These are phyloP conservation scores for Desoria tigrina DNA, from an alignment of 2,888 invertebrate species.

Conservation along the genomic window DNA sequence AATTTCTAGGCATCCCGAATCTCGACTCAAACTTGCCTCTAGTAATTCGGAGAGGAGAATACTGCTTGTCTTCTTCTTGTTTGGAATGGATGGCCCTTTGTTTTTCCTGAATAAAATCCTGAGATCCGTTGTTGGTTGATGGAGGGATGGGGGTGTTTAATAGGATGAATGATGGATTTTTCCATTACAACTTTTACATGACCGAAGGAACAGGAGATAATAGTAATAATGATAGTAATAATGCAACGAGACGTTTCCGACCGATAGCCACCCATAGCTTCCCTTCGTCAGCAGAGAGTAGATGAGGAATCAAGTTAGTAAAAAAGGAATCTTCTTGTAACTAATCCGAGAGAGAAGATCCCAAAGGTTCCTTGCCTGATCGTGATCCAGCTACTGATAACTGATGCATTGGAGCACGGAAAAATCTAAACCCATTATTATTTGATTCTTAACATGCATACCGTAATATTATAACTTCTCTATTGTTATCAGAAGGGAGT, in stretches of 20 bases:
- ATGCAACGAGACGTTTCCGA: constrained; percentile 17
- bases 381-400: constrained; percentile 44
- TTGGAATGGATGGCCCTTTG: constrained; percentile 10
- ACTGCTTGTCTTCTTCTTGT: too few species aligned
- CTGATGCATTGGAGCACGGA: constrained; percentile 25
- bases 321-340: background rate
- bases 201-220: constrained; percentile 14
- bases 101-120: constrained; percentile 3
- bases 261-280: constrained; percentile 18
- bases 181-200: constrained; percentile 17
- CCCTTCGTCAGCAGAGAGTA: background rate
- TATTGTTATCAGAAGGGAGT: constrained; percentile 20
- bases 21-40: too few species aligned
- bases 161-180: background rate
- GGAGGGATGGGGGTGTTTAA: too few species aligned
- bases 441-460: constrained; percentile 8
- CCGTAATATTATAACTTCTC: background rate
- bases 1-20: too few species aligned
- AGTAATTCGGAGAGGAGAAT: too few species aligned
- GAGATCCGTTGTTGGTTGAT: too few species aligned
- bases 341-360: too few species aligned
- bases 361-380: constrained; percentile 27
- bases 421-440: constrained; percentile 40
- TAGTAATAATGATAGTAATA: constrained; percentile 22
- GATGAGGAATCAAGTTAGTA: background rate